A percentile compares a stretch with the other conserved stretches of the same genome.
Conservation (phyloP, 1,140 invertebrate species). For the Lasioglossum baleicum region DNA sequence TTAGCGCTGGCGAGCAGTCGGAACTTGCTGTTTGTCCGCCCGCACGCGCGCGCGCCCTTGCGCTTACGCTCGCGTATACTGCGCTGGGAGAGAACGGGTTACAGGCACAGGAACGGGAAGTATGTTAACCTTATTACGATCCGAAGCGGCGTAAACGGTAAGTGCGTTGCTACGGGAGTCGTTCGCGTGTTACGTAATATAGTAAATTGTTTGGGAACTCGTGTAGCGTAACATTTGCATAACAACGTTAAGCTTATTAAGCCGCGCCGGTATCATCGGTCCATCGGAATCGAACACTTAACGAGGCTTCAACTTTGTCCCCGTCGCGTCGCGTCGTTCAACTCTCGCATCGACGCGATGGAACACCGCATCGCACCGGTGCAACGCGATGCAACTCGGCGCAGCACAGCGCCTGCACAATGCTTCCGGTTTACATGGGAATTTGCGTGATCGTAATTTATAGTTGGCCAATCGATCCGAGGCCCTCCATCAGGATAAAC, state of each 20-base stretch:
- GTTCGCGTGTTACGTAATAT: slow-evolving; percentile 42
- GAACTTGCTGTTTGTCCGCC: slow-evolving; percentile 41
- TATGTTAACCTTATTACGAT: slow-evolving; percentile 53
- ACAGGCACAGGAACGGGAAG: neutral
- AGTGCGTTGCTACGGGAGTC: slow-evolving; percentile 19
- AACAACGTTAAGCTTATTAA: slow-evolving; percentile 62
- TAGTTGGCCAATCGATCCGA: neutral
- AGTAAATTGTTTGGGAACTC: slow-evolving; percentile 62
- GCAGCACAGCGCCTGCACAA: neutral
- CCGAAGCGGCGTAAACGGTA: slow-evolving; percentile 22
- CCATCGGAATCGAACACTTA: slow-evolving; percentile 47
- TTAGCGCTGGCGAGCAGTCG: neutral
- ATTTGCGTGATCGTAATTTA: slow-evolving; percentile 31
- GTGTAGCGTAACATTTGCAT: slow-evolving; percentile 60
- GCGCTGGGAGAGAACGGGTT: no score
- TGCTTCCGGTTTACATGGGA: neutral
- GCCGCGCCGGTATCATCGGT: slow-evolving; percentile 40
- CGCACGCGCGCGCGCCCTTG: no score
- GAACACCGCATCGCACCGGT: neutral
- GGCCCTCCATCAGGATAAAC: neutral
- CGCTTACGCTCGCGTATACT: no score
- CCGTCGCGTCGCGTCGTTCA: neutral
- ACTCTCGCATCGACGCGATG: neutral
- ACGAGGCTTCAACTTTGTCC: slow-evolving; percentile 17
- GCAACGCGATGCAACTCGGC: neutral